Percentiles rank a stretch among this genome's conserved stretches.
These are phyloP conservation scores for Scylla paramamosain DNA, from an alignment of 1,140 invertebrate species.

Conservation along the genomic window DNA sequence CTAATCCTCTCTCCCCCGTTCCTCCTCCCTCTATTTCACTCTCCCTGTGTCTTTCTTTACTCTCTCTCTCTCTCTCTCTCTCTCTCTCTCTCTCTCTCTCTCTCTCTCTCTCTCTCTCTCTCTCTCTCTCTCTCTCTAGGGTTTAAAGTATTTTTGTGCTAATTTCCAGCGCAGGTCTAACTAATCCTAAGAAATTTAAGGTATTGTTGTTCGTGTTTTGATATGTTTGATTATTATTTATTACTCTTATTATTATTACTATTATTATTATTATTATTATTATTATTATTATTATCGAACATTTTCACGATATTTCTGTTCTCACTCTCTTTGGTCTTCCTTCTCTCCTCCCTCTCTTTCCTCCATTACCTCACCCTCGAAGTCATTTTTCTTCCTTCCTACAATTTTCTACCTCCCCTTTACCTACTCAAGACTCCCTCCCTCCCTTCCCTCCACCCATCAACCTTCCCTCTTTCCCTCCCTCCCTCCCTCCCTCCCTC, in stretches of 20 bases:
- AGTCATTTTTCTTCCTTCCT: slow-evolving; percentile 11
- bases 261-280: no score
- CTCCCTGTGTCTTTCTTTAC: no score
- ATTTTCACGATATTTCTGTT: neutral
- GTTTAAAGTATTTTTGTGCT: no score
- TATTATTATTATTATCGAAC: neutral
- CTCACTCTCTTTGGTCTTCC: neutral
- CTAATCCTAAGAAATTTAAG: no score
- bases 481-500: neutral
- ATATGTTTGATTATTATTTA: neutral
- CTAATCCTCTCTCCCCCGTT: neutral
- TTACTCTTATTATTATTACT: neutral
- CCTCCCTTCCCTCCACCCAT: no score
- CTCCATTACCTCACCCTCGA: no score
- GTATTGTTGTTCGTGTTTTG: neutral
- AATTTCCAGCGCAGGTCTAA: no score
- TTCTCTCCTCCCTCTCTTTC: neutral
- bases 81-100: neutral
- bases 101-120: neutral
- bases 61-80: slow-evolving; percentile 11
- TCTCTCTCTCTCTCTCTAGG: neutral
- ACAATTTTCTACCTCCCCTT: neutral
- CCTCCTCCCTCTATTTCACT: no score
- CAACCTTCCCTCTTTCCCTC: no score
- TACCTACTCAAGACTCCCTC: no score